Evolutionary conservation across 2,113 vertebrate species (phyloP).

Genomic region (Eublepharis macularius): DNA sequence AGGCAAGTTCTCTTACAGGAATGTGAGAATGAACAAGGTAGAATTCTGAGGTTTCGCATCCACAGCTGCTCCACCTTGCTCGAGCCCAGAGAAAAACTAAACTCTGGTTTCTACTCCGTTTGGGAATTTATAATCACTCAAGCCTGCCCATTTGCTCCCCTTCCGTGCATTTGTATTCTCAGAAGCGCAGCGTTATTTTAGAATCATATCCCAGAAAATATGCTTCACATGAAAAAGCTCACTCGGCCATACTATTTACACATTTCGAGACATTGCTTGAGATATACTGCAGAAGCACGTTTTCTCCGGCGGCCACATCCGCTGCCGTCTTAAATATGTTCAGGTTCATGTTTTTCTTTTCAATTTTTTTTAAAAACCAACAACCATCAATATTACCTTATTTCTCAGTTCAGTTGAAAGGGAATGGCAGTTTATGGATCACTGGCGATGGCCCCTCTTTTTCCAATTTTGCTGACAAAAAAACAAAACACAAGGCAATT

Average conservation of each 20-base stretch:
- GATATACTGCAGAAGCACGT: background rate
- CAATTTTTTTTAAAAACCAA: background rate
- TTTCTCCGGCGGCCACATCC: background rate
- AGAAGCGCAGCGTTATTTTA: background rate
- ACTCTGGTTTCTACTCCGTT: constrained; percentile 2
- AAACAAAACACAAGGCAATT: background rate
- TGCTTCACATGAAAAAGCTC: background rate
- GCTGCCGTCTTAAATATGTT: background rate
- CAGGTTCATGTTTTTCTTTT: background rate
- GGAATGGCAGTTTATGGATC: background rate
- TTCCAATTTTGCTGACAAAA: background rate
- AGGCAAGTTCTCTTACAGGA: background rate
- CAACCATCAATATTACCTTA: background rate
- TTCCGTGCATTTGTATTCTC: background rate
- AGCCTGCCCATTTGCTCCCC: background rate
- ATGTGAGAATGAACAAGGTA: background rate
- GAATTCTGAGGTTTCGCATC: background rate
- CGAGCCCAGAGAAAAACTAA: background rate
- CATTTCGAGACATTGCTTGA: background rate
- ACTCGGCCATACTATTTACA: background rate
- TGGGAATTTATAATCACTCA: constrained; percentile 19
- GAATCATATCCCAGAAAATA: background rate
- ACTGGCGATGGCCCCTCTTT: no score
- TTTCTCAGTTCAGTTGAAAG: background rate
- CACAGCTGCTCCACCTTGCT: background rate